Conservation (phyloP, 2,888 invertebrate species). For the Embidobia sp. region DNA sequence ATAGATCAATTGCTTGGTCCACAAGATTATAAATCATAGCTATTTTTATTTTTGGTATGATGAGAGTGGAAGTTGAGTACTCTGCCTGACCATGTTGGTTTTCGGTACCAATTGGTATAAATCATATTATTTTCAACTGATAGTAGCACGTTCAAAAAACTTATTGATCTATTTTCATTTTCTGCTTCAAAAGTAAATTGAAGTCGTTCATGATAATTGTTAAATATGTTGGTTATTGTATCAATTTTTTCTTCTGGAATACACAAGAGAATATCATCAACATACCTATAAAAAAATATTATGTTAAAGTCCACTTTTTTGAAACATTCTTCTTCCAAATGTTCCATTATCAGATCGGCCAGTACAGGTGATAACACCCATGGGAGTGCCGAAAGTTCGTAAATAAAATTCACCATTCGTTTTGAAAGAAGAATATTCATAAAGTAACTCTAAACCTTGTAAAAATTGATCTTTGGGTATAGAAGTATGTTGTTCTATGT, state of each 20-base stretch:
- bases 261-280: no score
- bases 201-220: background rate
- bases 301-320: no score
- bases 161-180: background rate
- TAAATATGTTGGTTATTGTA: background rate
- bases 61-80: no score
- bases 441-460: background rate
- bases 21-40: no score
- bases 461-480: background rate
- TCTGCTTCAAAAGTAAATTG: background rate
- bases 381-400: background rate
- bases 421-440: background rate
- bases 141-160: no score
- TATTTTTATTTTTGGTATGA: no score
- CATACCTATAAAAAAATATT: background rate
- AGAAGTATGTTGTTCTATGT: background rate
- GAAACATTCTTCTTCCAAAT: no score
- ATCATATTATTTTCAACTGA: background rate
- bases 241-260: background rate
- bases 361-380: background rate
- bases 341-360: no score
- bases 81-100: no score
- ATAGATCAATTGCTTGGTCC: no score
- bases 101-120: background rate
- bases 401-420: background rate